Evolutionary conservation across 2,797 vertebrate species (phyloP).

Genomic region (Protosalanx chinensis): DNA sequence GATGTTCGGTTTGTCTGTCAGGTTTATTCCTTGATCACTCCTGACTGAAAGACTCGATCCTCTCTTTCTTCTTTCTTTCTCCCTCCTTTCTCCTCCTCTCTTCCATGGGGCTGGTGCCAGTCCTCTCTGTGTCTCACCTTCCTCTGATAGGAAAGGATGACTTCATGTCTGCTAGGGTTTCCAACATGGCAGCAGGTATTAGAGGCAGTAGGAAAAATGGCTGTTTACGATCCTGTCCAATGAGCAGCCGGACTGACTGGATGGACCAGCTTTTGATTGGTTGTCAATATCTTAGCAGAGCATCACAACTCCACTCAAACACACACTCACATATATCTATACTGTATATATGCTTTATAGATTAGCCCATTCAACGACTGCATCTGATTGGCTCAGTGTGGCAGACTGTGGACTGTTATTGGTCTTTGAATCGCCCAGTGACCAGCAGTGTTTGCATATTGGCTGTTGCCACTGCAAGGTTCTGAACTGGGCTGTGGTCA

Average conservation of each 20-base stretch:
- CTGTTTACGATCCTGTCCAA: no score
- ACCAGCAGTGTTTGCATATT: neutral
- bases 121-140: no score
- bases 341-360: constrained; percentile 15
- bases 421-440: constrained; percentile 3
- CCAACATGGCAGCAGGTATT: no score
- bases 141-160: no score
- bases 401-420: neutral
- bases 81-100: neutral
- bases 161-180: no score
- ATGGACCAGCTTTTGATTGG: no score
- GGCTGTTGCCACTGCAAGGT: neutral
- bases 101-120: no score
- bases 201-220: no score
- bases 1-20: neutral
- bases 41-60: neutral
- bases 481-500: neutral
- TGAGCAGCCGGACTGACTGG: no score
- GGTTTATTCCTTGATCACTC: neutral
- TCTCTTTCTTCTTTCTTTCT: neutral
- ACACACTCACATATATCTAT: no score
- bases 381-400: neutral
- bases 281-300: no score
- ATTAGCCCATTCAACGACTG: neutral
- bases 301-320: neutral